Base-by-base conservation (phyloP, 2,113 vertebrate species). In the Acanthisitta chloris region DNA sequence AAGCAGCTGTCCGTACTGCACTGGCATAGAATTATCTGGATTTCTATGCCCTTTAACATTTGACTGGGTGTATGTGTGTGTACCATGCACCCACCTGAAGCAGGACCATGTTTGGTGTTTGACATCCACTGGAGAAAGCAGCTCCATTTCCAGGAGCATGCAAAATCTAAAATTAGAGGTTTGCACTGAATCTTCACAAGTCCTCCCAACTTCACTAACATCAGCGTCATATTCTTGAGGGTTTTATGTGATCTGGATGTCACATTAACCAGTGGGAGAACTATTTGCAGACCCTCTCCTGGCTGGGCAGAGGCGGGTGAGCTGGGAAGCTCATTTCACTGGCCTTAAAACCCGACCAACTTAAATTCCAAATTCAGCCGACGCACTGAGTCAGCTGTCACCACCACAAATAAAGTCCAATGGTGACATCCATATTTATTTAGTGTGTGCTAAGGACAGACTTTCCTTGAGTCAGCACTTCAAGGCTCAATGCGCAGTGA, bases 21-120 rank as follows among this genome's bases (percentile, higher is more conserved):
- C 14, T 58, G 26, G 19, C 11, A 8, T 8, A 10, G 28, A 40
- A 25, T 58, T 0, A 0, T 52, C 26, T 71, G 55, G 16, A 25
- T 92, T 76, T 81, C 38, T 57, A 36, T 70, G 45, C 12, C 13
- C 10, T 67, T 71, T 66, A 33, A 38, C 6, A 3, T 28, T 65
- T 51, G 23, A 3, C 15, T 23, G 43, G 6, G 14, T 43, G 26
- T 11, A 3, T 31, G 17, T 49, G 24, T 20, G 12, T 38, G 24
- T 64, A 11, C 52, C 45, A 2, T 9, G 28, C 21, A 23, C 24
- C 19, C 58, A 71, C 9, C 4, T 48, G 48, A 20, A 86, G 34
- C 21, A 23, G 25, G 51, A 55, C 17, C 4, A 29, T 64, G 14
- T 55, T 33, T 65, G 24, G 36, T 69, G 40, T 57, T 86, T 86